These are phyloP conservation scores for Leptinotarsa texana DNA, from an alignment of 1,140 invertebrate genomes.

Conservation along the genomic window DNA sequence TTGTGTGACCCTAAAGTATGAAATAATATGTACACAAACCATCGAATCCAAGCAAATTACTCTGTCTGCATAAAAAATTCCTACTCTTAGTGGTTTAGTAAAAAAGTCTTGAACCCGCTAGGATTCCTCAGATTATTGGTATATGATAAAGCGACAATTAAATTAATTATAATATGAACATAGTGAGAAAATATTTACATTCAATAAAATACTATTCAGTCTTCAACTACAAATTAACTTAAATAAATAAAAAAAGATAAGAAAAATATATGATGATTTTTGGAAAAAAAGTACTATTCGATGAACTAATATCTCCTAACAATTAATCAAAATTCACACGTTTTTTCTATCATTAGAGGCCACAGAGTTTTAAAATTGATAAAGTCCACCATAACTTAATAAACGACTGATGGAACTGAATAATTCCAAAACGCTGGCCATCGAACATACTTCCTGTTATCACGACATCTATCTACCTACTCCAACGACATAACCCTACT, in stretches of 20 bases:
- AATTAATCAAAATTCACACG: no score
- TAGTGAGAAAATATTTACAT: slow-evolving; percentile 22
- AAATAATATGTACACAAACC: slow-evolving; percentile 18
- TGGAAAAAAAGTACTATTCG: slow-evolving; percentile 7
- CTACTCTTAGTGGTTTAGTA: slow-evolving; percentile 16
- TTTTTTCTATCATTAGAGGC: no score
- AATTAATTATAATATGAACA: slow-evolving; percentile 10
- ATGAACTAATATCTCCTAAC: background rate
- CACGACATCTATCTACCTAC: background rate
- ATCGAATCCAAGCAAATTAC: slow-evolving; percentile 13
- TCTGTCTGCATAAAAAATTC: slow-evolving; percentile 8
- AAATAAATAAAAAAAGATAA: slow-evolving; percentile 26
- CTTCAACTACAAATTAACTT: slow-evolving; percentile 34
- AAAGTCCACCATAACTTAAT: no score
- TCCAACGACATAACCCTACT: background rate
- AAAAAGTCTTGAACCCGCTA: slow-evolving; percentile 17
- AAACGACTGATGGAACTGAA: no score
- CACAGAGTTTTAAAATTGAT: no score
- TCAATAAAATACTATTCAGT: slow-evolving; percentile 34
- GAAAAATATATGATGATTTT: slow-evolving; percentile 17
- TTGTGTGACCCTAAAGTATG: slow-evolving; percentile 19
- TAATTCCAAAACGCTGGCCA: no score
- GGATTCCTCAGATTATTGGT: slow-evolving; percentile 10
- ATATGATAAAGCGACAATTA: slow-evolving; percentile 15
- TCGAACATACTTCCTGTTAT: background rate